A percentile compares a stretch with the other conserved stretches of the same genome.
These are phyloP conservation scores for Marisa cornuarietis DNA, from an alignment of 1,140 invertebrate genomes.

Conservation along the genomic window DNA sequence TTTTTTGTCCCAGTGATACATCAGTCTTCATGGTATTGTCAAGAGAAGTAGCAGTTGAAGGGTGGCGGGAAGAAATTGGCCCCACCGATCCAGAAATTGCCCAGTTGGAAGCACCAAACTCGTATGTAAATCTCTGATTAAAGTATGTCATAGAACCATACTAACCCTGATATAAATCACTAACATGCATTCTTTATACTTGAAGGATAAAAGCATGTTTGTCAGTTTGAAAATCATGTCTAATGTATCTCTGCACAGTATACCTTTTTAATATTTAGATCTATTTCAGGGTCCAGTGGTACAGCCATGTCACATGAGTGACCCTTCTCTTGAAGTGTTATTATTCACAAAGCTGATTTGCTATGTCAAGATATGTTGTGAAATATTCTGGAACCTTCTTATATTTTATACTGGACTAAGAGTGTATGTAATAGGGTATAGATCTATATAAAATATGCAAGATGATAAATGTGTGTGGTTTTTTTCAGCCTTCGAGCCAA, in stretches of 20 bases:
- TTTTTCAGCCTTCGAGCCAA: slow-evolving; percentile 55
- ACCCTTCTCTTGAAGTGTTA: too few relatives aligned
- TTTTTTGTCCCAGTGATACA: slow-evolving; percentile 55
- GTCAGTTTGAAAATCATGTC: too few relatives aligned
- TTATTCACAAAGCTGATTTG: too few relatives aligned
- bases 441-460: not conserved
- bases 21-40: slow-evolving; percentile 64
- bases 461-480: not conserved
- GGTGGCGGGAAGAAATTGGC: slow-evolving; percentile 62
- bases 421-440: too few relatives aligned
- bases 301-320: too few relatives aligned
- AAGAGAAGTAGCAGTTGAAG: slow-evolving; percentile 61
- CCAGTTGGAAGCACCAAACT: slow-evolving; percentile 56
- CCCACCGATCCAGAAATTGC: slow-evolving; percentile 62
- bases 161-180: too few relatives aligned
- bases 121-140: slow-evolving; percentile 45
- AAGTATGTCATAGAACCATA: too few relatives aligned
- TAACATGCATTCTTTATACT: not conserved
- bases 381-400: too few relatives aligned
- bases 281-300: too few relatives aligned
- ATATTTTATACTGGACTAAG: slow-evolving; percentile 1
- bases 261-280: not conserved
- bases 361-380: not conserved
- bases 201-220: not conserved
- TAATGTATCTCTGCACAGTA: too few relatives aligned